Conservation (phyloP, 35 echinoderm and acorn worm genomes). For the Strongylocentrotus purpuratus region DNA sequence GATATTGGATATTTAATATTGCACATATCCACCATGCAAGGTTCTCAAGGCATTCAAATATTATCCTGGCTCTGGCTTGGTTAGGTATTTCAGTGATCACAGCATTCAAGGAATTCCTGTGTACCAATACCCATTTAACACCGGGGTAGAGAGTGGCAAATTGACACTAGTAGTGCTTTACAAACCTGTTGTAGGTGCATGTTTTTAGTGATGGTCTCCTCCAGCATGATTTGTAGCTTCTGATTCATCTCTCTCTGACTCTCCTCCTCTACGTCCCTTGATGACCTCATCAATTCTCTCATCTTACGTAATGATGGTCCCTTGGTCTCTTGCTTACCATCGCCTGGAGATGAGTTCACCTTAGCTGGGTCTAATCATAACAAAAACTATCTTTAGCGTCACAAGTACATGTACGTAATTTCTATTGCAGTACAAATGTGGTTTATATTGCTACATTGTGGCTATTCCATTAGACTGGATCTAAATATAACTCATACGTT, state of each 20-base stretch:
- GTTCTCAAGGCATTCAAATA: no score
- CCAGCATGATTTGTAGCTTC: constrained; percentile 95
- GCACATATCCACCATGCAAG: no score
- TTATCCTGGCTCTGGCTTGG: no score
- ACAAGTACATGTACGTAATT: neutral
- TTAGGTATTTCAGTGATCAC: no score
- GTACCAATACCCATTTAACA: no score
- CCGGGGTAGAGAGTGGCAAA: no score
- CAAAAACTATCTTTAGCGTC: neutral
- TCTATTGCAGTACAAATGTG: neutral
- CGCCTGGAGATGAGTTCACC: neutral
- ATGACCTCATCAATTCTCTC: constrained; percentile 81
- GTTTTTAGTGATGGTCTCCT: constrained; percentile 98
- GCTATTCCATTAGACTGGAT: no score
- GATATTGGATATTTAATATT: no score
- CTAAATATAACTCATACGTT: no score
- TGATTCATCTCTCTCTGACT: constrained; percentile 90
- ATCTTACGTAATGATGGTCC: constrained; percentile 75
- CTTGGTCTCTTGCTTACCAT: constrained; percentile 54
- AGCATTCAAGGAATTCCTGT: no score
- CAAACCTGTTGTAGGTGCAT: constrained; percentile 99
- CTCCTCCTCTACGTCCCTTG: constrained; percentile 46
- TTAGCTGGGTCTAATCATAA: constrained; percentile 59
- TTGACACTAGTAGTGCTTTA: no score
- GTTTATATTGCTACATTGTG: no score